These are phyloP conservation scores for Otus sunia DNA, from an alignment of 2,113 vertebrate species.

Conservation along the genomic window DNA sequence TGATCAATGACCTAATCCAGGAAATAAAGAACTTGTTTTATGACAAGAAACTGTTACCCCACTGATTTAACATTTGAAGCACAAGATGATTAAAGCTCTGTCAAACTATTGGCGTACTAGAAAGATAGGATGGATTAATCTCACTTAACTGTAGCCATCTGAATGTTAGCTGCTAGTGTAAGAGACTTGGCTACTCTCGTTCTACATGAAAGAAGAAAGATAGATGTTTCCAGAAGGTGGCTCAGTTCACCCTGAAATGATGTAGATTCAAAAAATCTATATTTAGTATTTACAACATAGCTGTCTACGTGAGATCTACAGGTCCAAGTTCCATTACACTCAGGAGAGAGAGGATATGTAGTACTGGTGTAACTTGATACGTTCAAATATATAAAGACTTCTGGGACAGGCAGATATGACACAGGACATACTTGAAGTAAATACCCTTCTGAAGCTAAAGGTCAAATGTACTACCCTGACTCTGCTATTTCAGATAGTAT, in stretches of 20 bases:
- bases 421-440: background rate
- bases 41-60: background rate
- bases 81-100: slow-evolving; percentile 15
- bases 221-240: background rate
- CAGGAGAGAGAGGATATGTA: background rate
- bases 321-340: background rate
- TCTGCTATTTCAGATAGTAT: background rate
- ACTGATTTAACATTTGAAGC: background rate
- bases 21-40: background rate
- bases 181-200: background rate
- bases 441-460: background rate
- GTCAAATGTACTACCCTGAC: background rate
- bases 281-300: background rate
- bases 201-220: background rate
- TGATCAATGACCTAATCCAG: background rate
- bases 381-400: background rate
- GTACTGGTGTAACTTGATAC: background rate
- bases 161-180: background rate
- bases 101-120: background rate
- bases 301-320: background rate
- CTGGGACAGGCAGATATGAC: background rate
- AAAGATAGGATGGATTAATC: background rate
- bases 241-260: background rate
- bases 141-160: background rate
- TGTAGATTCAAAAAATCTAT: background rate